Evolutionary conservation across 2,888 invertebrate genomes (phyloP).

Genomic region (Tinea trinotella): DNA sequence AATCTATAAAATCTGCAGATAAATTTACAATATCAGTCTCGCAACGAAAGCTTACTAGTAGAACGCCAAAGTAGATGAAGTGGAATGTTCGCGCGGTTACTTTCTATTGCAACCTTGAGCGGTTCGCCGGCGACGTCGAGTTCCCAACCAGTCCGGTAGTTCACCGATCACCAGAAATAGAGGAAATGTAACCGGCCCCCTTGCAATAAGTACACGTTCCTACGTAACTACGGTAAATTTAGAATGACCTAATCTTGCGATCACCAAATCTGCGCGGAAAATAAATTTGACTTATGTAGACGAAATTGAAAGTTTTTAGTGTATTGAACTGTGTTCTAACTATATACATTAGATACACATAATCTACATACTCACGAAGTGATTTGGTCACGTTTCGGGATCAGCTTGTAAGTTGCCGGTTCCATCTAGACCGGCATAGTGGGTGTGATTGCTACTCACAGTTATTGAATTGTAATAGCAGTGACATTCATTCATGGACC

Average conservation of each 20-base stretch:
- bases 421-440: no score
- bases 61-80: neutral
- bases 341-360: no score
- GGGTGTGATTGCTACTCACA: no score
- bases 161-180: conserved; percentile 32
- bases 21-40: neutral
- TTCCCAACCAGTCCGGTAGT: conserved; percentile 16
- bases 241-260: conserved; percentile 10
- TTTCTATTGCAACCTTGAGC: conserved; percentile 41
- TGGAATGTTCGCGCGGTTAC: conserved; percentile 51
- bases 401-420: no score
- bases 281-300: neutral
- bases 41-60: neutral
- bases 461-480: no score
- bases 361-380: no score
- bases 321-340: no score
- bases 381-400: no score
- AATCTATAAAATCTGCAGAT: neutral
- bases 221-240: conserved; percentile 7
- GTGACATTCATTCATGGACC: no score
- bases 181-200: conserved; percentile 24
- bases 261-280: neutral
- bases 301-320: no score
- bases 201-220: conserved; percentile 1
- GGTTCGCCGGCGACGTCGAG: conserved; percentile 22